Percentiles rank a stretch among this genome's conserved stretches.
Evolutionary conservation across 2,113 vertebrate genomes (phyloP).

Genomic region (Anser cygnoides): DNA sequence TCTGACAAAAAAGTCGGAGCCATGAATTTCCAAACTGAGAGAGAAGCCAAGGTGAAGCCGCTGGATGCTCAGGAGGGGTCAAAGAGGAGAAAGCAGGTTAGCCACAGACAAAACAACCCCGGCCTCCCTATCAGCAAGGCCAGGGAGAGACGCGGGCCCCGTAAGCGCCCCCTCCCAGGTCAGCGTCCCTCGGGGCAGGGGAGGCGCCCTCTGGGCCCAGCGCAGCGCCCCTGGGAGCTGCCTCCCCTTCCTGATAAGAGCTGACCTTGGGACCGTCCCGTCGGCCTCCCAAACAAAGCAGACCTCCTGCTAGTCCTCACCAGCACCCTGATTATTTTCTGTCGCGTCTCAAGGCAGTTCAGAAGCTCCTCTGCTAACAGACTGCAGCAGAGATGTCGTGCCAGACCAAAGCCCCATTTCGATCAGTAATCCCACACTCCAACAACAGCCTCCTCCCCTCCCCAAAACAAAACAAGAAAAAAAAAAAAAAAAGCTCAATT

Average conservation of each 20-base stretch:
- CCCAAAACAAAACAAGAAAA: background rate
- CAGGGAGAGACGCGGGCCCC: background rate
- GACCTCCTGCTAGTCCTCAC: background rate
- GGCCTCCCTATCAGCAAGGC: background rate
- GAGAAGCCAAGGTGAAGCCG: background rate
- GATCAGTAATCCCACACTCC: background rate
- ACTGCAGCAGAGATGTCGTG: background rate
- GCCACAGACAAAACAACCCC: background rate
- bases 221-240: background rate
- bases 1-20: background rate
- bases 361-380: background rate
- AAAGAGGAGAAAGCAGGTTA: background rate
- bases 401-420: background rate
- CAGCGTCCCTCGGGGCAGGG: conserved; percentile 8
- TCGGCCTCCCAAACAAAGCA: background rate
- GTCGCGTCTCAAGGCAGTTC: background rate
- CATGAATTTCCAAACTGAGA: background rate
- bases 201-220: conserved; percentile 34
- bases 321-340: conserved; percentile 6
- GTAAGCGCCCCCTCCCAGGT: conserved; percentile 4
- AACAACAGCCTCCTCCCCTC: too few relatives aligned
- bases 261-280: conserved; percentile 5
- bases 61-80: background rate
- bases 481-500: background rate
- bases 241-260: background rate